phyloP scores from a whole-genome alignment of 2,113 vertebrate genomes.

The Cisticola juncidis region DNA sequence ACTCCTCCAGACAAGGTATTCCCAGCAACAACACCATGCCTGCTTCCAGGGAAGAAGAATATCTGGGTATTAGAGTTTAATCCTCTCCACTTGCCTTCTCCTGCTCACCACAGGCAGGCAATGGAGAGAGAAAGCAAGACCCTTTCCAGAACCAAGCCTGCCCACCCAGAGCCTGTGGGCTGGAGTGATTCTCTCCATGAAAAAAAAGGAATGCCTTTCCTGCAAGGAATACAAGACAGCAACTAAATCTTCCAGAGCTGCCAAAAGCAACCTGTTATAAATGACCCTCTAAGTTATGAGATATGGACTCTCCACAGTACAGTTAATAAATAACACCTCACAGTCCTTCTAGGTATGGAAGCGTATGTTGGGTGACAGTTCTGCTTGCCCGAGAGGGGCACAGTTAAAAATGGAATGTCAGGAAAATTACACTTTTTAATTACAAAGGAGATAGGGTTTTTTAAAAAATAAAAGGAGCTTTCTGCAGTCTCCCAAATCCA shows the following conservation, averaged over 20 bases:
- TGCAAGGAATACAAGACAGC: neutral
- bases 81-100: neutral
- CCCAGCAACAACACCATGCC: neutral
- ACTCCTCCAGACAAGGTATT: neutral
- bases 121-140: neutral
- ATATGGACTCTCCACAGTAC: neutral
- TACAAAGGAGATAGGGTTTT: neutral
- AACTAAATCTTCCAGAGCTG: conserved; percentile 17
- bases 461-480: neutral
- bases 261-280: conserved; percentile 27
- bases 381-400: neutral
- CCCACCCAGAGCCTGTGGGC: neutral
- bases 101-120: neutral
- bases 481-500: neutral
- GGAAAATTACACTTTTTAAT: conserved; percentile 4
- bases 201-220: neutral
- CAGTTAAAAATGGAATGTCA: neutral
- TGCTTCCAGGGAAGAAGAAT: neutral
- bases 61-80: neutral
- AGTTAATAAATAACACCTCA: conserved; percentile 14
- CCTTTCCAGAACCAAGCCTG: neutral
- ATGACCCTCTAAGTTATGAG: conserved; percentile 5
- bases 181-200: neutral
- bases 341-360: neutral
- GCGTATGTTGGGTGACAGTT: neutral